Evolutionary conservation across 2,797 vertebrate species (phyloP), one percentile per base, ranked within the genome.

Genomic region (Yasuhikotakia modesta): DNA sequence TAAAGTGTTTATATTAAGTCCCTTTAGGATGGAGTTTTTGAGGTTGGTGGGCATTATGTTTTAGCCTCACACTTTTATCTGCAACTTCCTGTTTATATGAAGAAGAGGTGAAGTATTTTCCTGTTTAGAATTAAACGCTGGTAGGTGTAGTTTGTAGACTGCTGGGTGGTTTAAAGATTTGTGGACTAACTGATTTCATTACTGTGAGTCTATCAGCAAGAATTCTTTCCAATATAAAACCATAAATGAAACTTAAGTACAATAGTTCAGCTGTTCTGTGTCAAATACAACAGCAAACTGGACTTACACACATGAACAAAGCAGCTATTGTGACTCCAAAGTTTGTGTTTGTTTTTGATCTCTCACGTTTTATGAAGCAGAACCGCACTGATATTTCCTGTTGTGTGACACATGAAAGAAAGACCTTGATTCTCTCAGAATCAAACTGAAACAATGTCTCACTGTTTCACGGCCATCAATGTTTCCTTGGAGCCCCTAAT

Each of bases 141-240:
- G 60, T 27, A 60, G 24, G 76, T 73, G 50, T 30, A 22, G n/a
- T 57, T 10, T 4, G 43, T 19, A n/a, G n/a, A n/a, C 32, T 65
- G 55, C 3, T 22, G 35, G 32, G 65, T 46, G 27, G 21, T 14
- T 12, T 63, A 65, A 39, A 58, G 57, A n/a, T 60, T 78, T 57
- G 22, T 77, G 66, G 79, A 63, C 24, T 53, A 48, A n/a, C 35
- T n/a, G 57, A 85, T 78, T 70, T 60, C 57, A 75, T 68, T 55
- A 53, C 7, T 35, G 77, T 16, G 22, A 24, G 74, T 24, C 11
- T 76, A 52, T 35, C 21, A 48, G 27, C 17, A 6, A 21, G 57
- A 27, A 35, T 21, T 48, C 46, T 22, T 65, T 65, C 46, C 32
- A 63, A 63, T 35, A 35, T 35, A 35, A 55, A 7, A 35, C 30